These are phyloP conservation scores for Gopherus evgoodei DNA, from an alignment of 2,113 vertebrate species.

Conservation along the genomic window DNA sequence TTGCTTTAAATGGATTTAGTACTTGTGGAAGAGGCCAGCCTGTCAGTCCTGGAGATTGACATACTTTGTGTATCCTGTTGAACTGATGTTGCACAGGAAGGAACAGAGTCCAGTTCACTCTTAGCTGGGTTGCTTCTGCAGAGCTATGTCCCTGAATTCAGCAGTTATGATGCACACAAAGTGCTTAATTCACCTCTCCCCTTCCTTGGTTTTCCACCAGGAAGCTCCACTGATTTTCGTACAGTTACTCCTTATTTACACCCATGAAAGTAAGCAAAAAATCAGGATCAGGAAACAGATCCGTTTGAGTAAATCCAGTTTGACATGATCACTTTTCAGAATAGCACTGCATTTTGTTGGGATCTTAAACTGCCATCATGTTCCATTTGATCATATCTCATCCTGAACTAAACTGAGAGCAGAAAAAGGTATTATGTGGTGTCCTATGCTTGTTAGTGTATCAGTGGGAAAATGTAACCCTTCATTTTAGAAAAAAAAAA, in stretches of 20 bases:
- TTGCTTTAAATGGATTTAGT: constrained; percentile 6
- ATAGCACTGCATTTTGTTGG: neutral
- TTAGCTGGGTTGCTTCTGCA: neutral
- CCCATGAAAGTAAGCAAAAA: neutral
- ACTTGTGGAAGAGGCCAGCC: neutral
- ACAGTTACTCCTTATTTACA: neutral
- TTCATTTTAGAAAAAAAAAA: too few relatives aligned
- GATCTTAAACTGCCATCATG: neutral
- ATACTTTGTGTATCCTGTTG: neutral
- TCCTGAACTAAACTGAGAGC: too few relatives aligned
- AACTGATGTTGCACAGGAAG: neutral
- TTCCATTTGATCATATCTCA: neutral
- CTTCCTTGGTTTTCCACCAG: neutral
- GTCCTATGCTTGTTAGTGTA: too few relatives aligned
- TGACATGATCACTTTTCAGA: neutral
- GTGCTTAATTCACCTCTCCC: neutral
- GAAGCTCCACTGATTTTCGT: neutral
- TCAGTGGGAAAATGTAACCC: too few relatives aligned
- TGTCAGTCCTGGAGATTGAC: neutral
- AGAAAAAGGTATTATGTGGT: too few relatives aligned
- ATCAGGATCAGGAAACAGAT: neutral
- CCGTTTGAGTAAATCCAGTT: neutral
- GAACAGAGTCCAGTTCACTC: neutral
- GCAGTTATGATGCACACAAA: neutral
- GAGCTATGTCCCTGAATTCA: neutral